These are phyloP conservation scores for Diabrotica virgifera DNA, from an alignment of 1,140 invertebrate species.

Conservation along the genomic window DNA sequence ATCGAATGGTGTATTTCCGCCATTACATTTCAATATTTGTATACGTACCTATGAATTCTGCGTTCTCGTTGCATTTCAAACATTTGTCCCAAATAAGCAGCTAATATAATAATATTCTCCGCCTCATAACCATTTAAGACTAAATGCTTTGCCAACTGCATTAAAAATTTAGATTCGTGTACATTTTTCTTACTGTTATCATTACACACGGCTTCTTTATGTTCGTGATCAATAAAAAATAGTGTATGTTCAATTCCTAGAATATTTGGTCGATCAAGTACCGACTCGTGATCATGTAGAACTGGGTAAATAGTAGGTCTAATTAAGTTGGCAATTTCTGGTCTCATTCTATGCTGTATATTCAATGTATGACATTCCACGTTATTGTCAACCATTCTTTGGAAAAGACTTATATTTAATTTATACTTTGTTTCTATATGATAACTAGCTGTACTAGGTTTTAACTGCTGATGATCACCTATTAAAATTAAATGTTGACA, in stretches of 20 bases:
- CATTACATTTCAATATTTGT: too few species aligned
- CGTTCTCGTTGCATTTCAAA: slow-evolving; percentile 53
- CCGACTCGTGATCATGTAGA: slow-evolving; percentile 55
- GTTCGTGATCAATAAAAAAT: slow-evolving; percentile 61
- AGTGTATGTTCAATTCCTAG: slow-evolving; percentile 54
- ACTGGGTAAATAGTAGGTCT: slow-evolving; percentile 60
- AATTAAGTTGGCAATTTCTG: slow-evolving; percentile 60
- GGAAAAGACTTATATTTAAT: slow-evolving; percentile 70
- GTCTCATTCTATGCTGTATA: slow-evolving; percentile 67
- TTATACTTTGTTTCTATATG: slow-evolving; percentile 54
- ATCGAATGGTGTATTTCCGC: too few species aligned
- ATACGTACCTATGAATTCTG: slow-evolving; percentile 34
- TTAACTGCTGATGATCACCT: slow-evolving; percentile 71
- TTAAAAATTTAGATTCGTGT: slow-evolving; percentile 58
- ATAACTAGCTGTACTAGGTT: slow-evolving; percentile 62
- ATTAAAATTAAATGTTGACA: slow-evolving; percentile 77
- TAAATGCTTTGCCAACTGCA: slow-evolving; percentile 58
- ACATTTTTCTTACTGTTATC: slow-evolving; percentile 59
- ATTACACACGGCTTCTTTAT: slow-evolving; percentile 51
- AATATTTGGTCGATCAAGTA: slow-evolving; percentile 52
- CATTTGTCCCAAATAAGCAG: slow-evolving; percentile 66
- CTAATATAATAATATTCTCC: slow-evolving; percentile 63
- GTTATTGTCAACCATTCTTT: slow-evolving; percentile 63
- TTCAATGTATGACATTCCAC: slow-evolving; percentile 53
- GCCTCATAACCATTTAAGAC: slow-evolving; percentile 57